Evolutionary conservation across 92 coral and sea anemone genomes (phyloP), one percentile per base, ranked within the genome.

Genomic region (Umimayanthus chanpuru): DNA sequence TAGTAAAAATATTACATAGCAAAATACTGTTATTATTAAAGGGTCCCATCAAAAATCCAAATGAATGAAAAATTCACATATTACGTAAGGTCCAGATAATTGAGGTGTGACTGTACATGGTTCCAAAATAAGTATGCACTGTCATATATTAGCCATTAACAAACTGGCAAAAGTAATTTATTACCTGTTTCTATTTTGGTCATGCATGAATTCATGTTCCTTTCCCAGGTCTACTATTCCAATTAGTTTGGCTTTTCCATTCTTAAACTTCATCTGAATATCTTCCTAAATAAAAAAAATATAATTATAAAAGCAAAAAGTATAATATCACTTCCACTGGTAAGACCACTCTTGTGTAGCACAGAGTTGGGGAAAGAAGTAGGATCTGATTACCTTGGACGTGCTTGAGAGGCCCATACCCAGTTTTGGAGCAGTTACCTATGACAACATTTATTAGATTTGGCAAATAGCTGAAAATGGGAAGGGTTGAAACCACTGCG

Each of bases 191-290:
- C 73, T 6, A 67, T 67, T 67, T 67, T 67, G 73, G 30, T 10
- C 73, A 67, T 21, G 73, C 23, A n/a, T n/a, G n/a, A n/a, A 21
- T 21, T 67, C 89, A 29, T 85, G 61, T 40, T 87, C 91, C 41
- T 88, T 75, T 43, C 93, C 93, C 72, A 91, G 88, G 8, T 53
- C 80, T 30, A 88, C 93, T 26, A 91, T 73, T 30, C 93, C 93
- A 28, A 91, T 76, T 28, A 91, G 73, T 71, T 82, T 68, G 73
- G 29, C 61, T 84, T 67, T 82, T 18, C 90, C 91, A 80, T 90
- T 80, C 47, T 16, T 77, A 1, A 53, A 41, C 36, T 79, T 90
- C 89, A 90, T 87, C 85, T 91, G 85, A 39, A 91, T 65, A 41
- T 91, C 93, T n/a, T 82, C 93, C 93, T 91, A 79, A 87, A 76